phyloP scores from a whole-genome alignment of 92 coral and sea anemone species.

The Metridium senile region DNA sequence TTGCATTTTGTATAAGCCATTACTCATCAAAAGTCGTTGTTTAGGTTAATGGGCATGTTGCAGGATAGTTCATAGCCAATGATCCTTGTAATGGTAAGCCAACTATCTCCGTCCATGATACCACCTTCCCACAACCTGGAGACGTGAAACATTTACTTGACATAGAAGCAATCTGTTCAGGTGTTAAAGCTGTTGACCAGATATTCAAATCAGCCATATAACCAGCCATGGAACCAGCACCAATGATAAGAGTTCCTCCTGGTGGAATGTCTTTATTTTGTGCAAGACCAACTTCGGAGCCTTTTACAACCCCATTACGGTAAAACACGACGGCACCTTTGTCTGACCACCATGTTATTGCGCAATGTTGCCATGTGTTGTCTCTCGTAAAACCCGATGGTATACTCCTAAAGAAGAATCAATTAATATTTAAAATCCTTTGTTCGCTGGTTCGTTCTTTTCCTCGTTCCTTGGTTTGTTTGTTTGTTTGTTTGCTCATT shows the following conservation, averaged over 20 bases:
- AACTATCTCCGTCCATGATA: slow-evolving; percentile 6
- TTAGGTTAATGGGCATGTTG: slow-evolving; percentile 1
- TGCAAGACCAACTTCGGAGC: neutral
- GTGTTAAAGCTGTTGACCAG: slow-evolving; percentile 10
- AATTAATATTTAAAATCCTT: neutral
- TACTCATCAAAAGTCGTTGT: neutral
- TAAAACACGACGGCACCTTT: slow-evolving; percentile 2
- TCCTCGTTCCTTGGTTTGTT: too few species aligned
- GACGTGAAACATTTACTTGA: too few species aligned
- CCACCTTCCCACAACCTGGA: neutral
- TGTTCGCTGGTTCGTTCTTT: neutral
- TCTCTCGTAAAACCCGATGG: slow-evolving; percentile 10
- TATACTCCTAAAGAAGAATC: neutral
- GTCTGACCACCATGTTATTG: slow-evolving; percentile 15
- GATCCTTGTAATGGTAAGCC: neutral
- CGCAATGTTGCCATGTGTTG: too few species aligned
- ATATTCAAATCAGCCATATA: slow-evolving; percentile 20
- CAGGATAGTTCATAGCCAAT: too few species aligned
- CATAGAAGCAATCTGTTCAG: neutral
- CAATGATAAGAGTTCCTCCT: slow-evolving; percentile 18
- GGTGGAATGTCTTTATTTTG: neutral
- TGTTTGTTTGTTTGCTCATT: too few species aligned
- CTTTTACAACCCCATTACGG: neutral
- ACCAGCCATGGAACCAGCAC: slow-evolving; percentile 14
- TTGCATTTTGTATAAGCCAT: too few species aligned